Evolutionary conservation across 2,888 invertebrate species (phyloP).

Genomic region (Macrophya annulata): DNA sequence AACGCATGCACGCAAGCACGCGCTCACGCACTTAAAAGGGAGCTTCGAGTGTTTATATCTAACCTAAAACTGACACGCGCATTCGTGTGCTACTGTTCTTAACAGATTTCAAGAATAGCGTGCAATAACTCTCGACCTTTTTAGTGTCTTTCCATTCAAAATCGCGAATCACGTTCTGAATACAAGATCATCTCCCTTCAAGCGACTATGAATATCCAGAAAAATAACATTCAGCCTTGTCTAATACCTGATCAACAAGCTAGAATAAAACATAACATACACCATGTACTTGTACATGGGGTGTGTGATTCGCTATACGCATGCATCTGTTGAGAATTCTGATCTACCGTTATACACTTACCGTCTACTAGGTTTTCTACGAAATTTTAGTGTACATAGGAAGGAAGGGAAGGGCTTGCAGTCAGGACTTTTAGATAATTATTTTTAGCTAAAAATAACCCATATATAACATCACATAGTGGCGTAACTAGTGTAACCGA

Average conservation of each 20-base stretch:
- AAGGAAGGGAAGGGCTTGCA: not conserved
- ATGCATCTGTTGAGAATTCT: not conserved
- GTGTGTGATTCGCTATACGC: no score
- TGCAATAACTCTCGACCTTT: not conserved
- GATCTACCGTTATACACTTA: not conserved
- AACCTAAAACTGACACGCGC: conserved; percentile 25
- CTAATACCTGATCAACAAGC: not conserved
- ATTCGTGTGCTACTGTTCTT: conserved; percentile 48
- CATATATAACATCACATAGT: conserved; percentile 31
- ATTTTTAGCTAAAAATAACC: conserved; percentile 52
- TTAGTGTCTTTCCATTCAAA: conserved; percentile 14
- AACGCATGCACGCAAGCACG: conserved; percentile 42
- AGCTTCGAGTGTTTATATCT: conserved; percentile 39
- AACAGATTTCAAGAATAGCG: conserved; percentile 32
- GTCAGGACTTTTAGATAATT: conserved; percentile 24
- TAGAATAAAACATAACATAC: no score
- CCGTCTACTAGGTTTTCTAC: not conserved
- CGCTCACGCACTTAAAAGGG: conserved; percentile 30
- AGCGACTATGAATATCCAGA: not conserved
- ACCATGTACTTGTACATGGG: no score
- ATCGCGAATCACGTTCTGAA: not conserved
- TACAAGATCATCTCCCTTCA: not conserved
- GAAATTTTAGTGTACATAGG: not conserved
- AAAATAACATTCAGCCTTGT: not conserved
- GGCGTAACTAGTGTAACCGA: conserved; percentile 51